Base-by-base conservation (phyloP, 2,888 invertebrate genomes). In the Sinhomidia bicolor region DNA sequence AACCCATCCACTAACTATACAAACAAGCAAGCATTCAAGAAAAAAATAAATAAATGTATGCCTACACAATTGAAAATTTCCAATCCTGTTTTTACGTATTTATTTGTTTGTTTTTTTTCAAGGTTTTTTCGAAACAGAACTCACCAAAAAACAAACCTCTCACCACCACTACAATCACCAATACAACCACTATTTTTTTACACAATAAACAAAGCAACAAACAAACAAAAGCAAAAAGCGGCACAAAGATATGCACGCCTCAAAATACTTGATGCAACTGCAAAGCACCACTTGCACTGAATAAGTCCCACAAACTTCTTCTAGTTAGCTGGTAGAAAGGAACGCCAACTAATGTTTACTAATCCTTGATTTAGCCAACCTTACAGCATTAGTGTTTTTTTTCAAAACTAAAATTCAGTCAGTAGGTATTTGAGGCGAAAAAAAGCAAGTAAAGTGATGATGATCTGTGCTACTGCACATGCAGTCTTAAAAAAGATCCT, bases 281-380 rank as follows among this genome's bases (percentile, higher is more conserved):
- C 81, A 81, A 47, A 51, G 17, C 76, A 51, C 36, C 54, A 65
- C 62, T 81, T 83, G 51, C 71, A 83, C 83, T 71, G 36, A 82
- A 82, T 83, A 83, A n/a, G n/a, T n/a, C n/a, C n/a, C n/a, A n/a
- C n/a, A n/a, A 74, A 41, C 36, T 71, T 29, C 14, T 71, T 71
- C 68, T 71, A 60, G 14, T 80, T n/a, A 54, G n/a, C n/a, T 54
- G n/a, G 54, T 10, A 54, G n/a, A 2, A 62, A 41, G 26, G 76
- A 26, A 51, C 51, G 51, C 82, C 82, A 51, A 83, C 71, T 54
- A 78, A 78, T 44, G 47, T 20, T 29, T 78, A 17, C 78, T 54
- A 78, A 78, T 29, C 86, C 71, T 81, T 81, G 82, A 82, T 81
- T 82, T 82, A 82, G 87, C 76, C 76, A 89, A 85, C 80, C 89